These are phyloP conservation scores for Entomobrya proxima DNA, from an alignment of 2,888 invertebrate species.

Conservation along the genomic window DNA sequence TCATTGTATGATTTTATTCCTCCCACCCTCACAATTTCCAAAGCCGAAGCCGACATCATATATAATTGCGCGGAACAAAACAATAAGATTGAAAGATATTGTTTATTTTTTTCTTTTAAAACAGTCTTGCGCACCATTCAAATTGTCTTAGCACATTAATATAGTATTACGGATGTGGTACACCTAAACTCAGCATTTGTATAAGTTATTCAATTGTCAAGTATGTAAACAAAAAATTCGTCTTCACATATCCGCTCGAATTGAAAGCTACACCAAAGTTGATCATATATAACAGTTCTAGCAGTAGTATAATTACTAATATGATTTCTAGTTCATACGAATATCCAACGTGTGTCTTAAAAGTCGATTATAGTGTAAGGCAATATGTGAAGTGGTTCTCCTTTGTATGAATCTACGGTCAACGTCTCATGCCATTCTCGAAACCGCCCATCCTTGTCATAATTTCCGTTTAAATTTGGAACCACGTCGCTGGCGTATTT, in stretches of 20 bases:
- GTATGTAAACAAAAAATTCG: conserved; percentile 5
- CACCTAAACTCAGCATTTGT: conserved; percentile 23
- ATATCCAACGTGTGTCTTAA: conserved; percentile 75
- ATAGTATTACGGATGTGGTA: conserved; percentile 21
- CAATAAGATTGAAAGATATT: conserved; percentile 28
- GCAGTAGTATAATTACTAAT: conserved; percentile 12
- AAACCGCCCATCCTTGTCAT: conserved; percentile 81
- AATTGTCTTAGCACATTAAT: conserved; percentile 63
- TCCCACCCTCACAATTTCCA: too few species aligned
- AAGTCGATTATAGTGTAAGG: conserved; percentile 98
- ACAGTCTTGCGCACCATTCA: conserved; percentile 67
- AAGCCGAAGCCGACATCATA: neutral
- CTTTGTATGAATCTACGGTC: conserved; percentile 85
- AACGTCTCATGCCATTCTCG: conserved; percentile 95
- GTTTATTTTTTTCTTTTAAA: conserved; percentile 12
- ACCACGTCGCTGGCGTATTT: conserved; percentile 77
- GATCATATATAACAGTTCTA: neutral
- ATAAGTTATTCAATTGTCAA: conserved; percentile 10
- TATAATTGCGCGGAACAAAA: neutral
- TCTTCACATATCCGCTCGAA: conserved; percentile 2
- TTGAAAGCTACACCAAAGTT: neutral
- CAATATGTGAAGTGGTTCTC: conserved; percentile 91
- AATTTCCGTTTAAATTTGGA: conserved; percentile 79
- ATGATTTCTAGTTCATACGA: neutral
- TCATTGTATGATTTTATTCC: too few species aligned